Percentiles rank a stretch among this genome's conserved stretches.
phyloP scores from a whole-genome alignment of 2,797 vertebrate species.

The Hipposideros larvatus region DNA sequence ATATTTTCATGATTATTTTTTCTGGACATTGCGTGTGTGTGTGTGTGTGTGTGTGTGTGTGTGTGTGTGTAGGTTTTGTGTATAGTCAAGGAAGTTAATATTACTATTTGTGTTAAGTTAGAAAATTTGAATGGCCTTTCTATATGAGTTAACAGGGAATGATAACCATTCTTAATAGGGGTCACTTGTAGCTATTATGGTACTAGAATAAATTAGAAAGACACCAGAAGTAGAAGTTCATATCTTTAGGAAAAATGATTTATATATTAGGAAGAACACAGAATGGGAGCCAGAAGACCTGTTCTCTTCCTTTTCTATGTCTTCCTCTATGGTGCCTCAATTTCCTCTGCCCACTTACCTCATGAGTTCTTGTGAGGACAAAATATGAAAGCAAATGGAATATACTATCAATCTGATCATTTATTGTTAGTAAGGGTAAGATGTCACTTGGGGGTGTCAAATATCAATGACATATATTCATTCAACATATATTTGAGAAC shows the following conservation, averaged over 20 bases:
- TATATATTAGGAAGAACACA: not conserved
- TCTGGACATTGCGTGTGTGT: not conserved
- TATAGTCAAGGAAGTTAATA: not conserved
- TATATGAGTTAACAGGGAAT: not conserved
- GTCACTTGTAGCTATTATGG: not conserved
- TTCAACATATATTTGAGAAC: not conserved
- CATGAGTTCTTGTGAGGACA: too few species aligned
- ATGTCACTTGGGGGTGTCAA: not conserved
- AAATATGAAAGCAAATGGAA: not conserved
- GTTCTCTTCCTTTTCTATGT: not conserved
- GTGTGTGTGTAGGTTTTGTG: not conserved
- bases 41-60: too few species aligned
- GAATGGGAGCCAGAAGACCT: not conserved
- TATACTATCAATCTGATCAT: not conserved
- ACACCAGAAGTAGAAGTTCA: not conserved
- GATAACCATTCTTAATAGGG: not conserved
- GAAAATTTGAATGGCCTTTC: not conserved
- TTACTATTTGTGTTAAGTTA: conserved; percentile 7
- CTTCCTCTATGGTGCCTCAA: not conserved
- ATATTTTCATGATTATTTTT: conserved; percentile 28
- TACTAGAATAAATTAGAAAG: conserved; percentile 18
- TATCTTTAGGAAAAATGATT: not conserved
- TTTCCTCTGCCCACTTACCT: not conserved
- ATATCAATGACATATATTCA: not conserved
- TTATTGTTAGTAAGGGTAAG: not conserved